Percentiles rank a stretch among this genome's conserved stretches.
Conservation (phyloP, 2,797 vertebrate genomes). For the Spinus pinus region DNA sequence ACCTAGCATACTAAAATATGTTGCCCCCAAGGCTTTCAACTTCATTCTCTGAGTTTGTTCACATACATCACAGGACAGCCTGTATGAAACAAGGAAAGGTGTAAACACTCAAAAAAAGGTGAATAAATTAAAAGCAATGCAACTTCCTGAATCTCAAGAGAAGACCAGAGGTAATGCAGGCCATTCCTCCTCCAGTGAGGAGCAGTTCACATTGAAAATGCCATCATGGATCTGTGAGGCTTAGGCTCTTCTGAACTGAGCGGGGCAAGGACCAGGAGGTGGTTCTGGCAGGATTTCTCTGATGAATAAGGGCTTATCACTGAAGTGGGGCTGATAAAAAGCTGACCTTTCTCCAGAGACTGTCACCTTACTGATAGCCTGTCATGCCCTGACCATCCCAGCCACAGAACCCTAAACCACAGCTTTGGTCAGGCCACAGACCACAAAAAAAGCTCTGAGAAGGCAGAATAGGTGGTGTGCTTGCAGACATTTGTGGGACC, state of each 20-base stretch:
- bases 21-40: background rate
- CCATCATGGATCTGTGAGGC: rapidly evolving
- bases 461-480: background rate
- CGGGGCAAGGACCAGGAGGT: rapidly evolving
- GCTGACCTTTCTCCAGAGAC: background rate
- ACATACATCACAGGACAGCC: background rate
- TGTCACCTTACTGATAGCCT: rapidly evolving
- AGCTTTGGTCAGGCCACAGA: background rate
- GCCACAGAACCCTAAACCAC: background rate
- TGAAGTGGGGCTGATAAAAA: background rate
- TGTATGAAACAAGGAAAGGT: background rate
- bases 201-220: background rate
- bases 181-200: background rate
- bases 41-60: background rate
- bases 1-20: background rate
- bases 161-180: background rate
- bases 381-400: background rate
- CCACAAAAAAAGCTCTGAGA: background rate
- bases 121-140: background rate
- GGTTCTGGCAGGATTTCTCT: background rate
- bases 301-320: background rate
- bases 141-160: background rate
- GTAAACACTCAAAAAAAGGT: background rate
- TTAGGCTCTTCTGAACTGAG: background rate
- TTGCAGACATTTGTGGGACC: background rate